Base-by-base conservation (phyloP, 2,888 invertebrate genomes). In the Brachyptera putata region DNA sequence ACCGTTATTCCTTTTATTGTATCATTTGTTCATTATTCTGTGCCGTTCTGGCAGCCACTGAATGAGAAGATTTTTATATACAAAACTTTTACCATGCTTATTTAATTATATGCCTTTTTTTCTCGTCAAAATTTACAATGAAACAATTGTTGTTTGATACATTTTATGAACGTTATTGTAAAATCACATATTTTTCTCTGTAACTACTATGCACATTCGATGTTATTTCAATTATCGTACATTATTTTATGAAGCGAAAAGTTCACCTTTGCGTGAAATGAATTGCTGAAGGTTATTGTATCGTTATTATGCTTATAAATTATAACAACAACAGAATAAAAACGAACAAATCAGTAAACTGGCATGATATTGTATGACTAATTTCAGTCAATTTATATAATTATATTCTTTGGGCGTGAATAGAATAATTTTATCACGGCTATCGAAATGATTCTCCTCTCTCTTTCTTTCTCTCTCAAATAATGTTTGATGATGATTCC, bases 321-420 rank as follows among this genome's bases (percentile, higher is more conserved):
- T 3, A 46, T 24, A 41, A 41, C 21, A 41, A 41, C 16, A 41
- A 41, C 41, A n/a, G 41, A 18, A 41, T 41, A 46, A 46, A 46
- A 21, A 46, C 18, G 22, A 46, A 46, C 22, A 46, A 24, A 21
- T 46, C 22, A 46, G 41, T 16, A 14, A 41, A 41, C 7, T 18
- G 41, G 41, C 18, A 13, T 21, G 16, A 21, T 21, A 41, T 46
- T 46, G 46, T 46, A 36, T 53, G 53, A 53, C 53, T 34, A 53
- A 53, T 53, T 48, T 50, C 30, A 30, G 50, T 50, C 50, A 50
- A 30, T 50, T 50, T 53, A 53, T 43, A 43, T 50, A 50, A 50
- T 50, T 50, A 50, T 53, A 53, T 53, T 36, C 36, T 14, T 4
- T 53, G 53, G 53, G 53, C 53, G 53, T 53, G 13, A 53, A 36